Evolutionary conservation across 2,888 invertebrate genomes (phyloP).

Genomic region (Pandemis corylana): DNA sequence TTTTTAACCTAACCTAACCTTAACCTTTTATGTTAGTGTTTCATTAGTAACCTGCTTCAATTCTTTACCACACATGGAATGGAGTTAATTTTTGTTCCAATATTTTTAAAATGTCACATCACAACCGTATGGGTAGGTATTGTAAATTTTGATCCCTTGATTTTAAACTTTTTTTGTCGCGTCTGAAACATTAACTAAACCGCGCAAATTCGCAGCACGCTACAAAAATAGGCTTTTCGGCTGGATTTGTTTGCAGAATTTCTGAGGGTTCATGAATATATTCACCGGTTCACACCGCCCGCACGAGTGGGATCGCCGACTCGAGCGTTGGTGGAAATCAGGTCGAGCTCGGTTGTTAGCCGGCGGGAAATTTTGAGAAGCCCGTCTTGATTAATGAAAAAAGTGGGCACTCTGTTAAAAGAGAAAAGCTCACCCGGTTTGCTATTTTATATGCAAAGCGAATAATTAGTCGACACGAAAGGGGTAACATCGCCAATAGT

Average conservation of each 20-base stretch:
- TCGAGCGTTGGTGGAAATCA: not conserved
- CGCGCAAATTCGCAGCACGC: not conserved
- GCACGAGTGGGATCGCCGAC: constrained; percentile 8
- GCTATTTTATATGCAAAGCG: too few species aligned
- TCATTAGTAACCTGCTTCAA: too few species aligned
- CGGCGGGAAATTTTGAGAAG: not conserved
- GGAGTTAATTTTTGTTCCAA: too few species aligned
- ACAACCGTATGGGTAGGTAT: too few species aligned
- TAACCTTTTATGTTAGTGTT: too few species aligned
- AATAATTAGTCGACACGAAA: too few species aligned
- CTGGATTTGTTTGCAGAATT: constrained; percentile 23
- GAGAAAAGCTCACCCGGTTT: not conserved
- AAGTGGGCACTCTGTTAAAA: not conserved
- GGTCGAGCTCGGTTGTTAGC: not conserved
- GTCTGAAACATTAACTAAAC: not conserved
- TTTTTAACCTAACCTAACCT: too few species aligned
- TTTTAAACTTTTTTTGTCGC: not conserved
- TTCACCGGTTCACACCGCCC: constrained; percentile 27
- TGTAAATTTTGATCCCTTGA: not conserved
- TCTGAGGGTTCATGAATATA: constrained; percentile 36
- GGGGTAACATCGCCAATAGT: too few species aligned
- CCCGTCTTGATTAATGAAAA: not conserved
- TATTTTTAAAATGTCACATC: too few species aligned
- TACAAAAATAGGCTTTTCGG: constrained; percentile 2
- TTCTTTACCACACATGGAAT: too few species aligned